These are phyloP conservation scores for Tragelaphus strepsiceros DNA, from an alignment of 2,113 vertebrate species.

Conservation along the genomic window DNA sequence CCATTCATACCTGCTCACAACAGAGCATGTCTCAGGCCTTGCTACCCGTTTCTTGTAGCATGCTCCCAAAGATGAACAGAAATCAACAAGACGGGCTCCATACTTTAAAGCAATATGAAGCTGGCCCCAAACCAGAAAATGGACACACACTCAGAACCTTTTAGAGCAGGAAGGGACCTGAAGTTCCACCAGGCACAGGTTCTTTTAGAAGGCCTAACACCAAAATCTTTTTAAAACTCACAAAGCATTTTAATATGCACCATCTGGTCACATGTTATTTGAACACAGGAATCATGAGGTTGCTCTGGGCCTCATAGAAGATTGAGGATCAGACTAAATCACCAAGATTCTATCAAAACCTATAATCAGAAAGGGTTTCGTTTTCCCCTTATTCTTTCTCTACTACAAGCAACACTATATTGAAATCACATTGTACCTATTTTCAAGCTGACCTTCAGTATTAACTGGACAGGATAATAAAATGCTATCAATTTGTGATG, in stretches of 20 bases:
- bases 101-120: background rate
- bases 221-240: background rate
- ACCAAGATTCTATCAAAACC: background rate
- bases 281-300: background rate
- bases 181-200: background rate
- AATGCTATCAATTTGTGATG: background rate
- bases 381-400: background rate
- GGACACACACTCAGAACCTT: background rate
- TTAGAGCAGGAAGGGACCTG: background rate
- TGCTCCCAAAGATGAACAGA: background rate
- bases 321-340: background rate
- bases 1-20: background rate
- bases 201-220: background rate
- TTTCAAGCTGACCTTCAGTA: background rate
- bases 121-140: background rate
- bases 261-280: background rate
- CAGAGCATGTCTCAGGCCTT: background rate
- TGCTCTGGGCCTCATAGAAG: background rate
- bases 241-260: background rate
- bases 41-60: background rate
- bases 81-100: background rate
- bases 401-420: background rate
- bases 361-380: background rate
- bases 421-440: background rate
- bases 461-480: background rate